Evolutionary conservation across 2,113 vertebrate genomes (phyloP), one percentile per base, ranked within the genome.

Genomic region (Eubucco bourcierii): DNA sequence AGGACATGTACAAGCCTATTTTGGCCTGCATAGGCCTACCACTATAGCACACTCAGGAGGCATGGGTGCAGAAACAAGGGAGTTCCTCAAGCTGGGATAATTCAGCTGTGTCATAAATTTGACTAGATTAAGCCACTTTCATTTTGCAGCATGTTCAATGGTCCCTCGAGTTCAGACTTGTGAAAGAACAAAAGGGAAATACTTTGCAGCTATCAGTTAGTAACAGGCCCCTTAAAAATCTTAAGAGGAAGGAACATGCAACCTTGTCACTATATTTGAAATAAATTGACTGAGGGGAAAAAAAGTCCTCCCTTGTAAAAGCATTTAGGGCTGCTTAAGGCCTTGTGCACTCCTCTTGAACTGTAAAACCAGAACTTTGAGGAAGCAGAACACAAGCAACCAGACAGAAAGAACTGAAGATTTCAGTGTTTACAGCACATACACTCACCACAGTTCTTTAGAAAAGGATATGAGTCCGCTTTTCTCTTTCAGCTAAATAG

Each of bases 361-460:
- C 58, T 80, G 52, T 83, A 80, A 88, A 93, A 63, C 23, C 52
- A 79, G 71, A 93, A 93, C 82, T 63, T 80, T 39, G 2, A 15
- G 84, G 76, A 88, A 92, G 93, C 23, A 78, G 84, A 89, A 74
- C 6, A 8, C 66, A 90, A 94, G 59, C 84, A 80, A 70, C 27
- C 76, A 31, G 44, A 88, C 88, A 37, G 68, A 91, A 92, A 84
- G 41, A 73, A 39, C 41, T 80, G 46, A 93, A 94, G 92, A 94
- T 94, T 94, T 96, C 91, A 46, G 24, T 79, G 33, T 81, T 96
- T 95, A 93, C 80, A 82, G 29, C 86, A 84, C 50, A 89, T 89
- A 44, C 33, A 47, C 27, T 80, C 86, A 75, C 81, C 77, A 75
- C 58, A 52, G n/a, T 41, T n/a, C 80, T 85, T 94, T 39, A 27